Evolutionary conservation across 2,113 vertebrate species (phyloP), one percentile per base, ranked within the genome.

Genomic region (Python bivittatus): DNA sequence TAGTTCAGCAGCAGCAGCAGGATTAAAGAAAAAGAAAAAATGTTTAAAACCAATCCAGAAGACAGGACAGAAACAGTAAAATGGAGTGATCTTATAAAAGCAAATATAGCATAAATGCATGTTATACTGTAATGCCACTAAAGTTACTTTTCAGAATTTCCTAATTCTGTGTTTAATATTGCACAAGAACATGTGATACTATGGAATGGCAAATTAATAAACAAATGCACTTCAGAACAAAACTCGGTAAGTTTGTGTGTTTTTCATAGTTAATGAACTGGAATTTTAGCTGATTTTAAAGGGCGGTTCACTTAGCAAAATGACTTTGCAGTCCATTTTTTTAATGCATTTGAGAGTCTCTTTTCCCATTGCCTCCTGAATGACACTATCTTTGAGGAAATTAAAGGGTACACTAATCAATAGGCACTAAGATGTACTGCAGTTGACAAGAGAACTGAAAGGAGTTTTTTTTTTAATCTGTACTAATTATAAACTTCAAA

Each of bases 11-110:
- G 56, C 38, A 91, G 56, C 22, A 93, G 57, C 91, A 53, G n/a
- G 90, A 95, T 87, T 93, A 96, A 96, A 94, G 92, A 42, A 88
- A 60, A 29, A 7, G 6, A 56, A 20, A 22, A 91, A 92, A 93
- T 93, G 93, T 23, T 92, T 91, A 90, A 88, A 92, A 48, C 90
- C 89, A 88, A 54, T 94, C 90, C 91, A 94, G 86, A 95, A 29
- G 1, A n/a, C 38, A 93, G 20, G 88, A 93, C 27, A 29, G 92
- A 15, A 5, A 68, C 29, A n/a, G 13, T 72, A 72, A 72, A 72
- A 72, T 72, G 48, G 48, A n/a, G 48, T 48, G 48, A 48, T 6
- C 48, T 48, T 48, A 17, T 33, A 72, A n/a, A 68, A 33, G 64
- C n/a, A 72, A 72, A 33, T 17, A 72, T n/a, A 72, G 33, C n/a